Evolutionary conservation across 2,113 vertebrate genomes (phyloP), one percentile per base, ranked within the genome.

Genomic region (Thalassarche chlororhynchos): DNA sequence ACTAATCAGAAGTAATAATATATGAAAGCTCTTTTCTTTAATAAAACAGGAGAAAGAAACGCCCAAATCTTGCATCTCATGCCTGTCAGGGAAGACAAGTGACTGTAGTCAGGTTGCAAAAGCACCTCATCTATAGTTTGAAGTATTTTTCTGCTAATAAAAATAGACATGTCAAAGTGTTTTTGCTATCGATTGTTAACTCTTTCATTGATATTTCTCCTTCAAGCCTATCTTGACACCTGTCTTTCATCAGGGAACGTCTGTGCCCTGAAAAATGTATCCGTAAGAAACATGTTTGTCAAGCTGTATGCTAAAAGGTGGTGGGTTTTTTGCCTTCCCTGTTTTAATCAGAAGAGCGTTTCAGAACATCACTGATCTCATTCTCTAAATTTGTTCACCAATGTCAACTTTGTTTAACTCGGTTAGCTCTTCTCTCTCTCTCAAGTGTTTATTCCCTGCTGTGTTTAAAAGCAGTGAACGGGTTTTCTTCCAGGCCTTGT

Each of bases 361-460:
- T 85, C 36, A 83, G 61, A 90, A 28, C 36, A n/a, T 76, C 36
- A 28, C 66, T 40, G 70, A 26, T 72, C 44, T 71, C 16, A 13
- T 69, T 52, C 52, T 69, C 47, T 87, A 40, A 54, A 46, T 79
- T 69, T 87, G 26, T 90, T 61, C 70, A 32, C 40, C 62, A 31
- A 2, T 52, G 84, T 93, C 90, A 72, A 12, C 72, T 85, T 91
- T 80, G 82, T 86, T 93, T 83, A 69, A 69, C 61, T 74, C 31
- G 40, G 2, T 17, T 58, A 66, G 28, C 64, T 90, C 31, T 76
- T 84, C 32, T 82, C 38, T 68, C 38, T 68, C 38, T 89, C 77
- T 71, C 31, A 49, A 84, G 55, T 91, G 66, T 95, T 95, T 94
- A 72, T 97, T 90, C 93, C 62, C 36, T 76, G 54, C 70, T 95